These are phyloP conservation scores for Periparus ater DNA, from an alignment of 2,797 vertebrate genomes.

Conservation along the genomic window DNA sequence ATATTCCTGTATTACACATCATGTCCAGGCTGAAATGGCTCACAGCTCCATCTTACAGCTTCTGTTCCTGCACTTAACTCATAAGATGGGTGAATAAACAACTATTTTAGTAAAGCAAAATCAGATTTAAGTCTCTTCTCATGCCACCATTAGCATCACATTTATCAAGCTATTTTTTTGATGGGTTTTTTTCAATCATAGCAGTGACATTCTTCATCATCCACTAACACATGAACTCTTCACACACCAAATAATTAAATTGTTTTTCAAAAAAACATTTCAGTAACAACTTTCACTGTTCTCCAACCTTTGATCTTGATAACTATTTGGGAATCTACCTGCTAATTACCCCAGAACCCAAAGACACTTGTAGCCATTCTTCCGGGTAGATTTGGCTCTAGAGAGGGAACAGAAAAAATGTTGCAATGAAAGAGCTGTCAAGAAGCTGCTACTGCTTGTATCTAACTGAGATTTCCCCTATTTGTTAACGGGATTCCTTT, in stretches of 20 bases:
- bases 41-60: neutral
- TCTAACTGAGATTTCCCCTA: neutral
- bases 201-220: neutral
- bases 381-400: neutral
- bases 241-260: neutral
- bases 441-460: neutral
- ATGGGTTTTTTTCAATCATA: neutral
- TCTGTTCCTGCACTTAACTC: neutral
- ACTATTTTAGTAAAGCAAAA: neutral
- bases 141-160: neutral
- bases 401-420: neutral
- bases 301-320: neutral
- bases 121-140: neutral
- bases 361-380: neutral
- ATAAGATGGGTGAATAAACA: neutral
- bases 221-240: neutral
- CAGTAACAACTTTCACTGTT: neutral
- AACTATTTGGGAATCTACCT: neutral
- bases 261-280: neutral
- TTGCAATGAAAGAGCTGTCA: neutral
- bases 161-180: neutral
- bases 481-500: neutral
- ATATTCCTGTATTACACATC: neutral
- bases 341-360: neutral
- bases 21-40: neutral